phyloP scores from a whole-genome alignment of 2,888 invertebrate species.

The Chydorus sphaericus region DNA sequence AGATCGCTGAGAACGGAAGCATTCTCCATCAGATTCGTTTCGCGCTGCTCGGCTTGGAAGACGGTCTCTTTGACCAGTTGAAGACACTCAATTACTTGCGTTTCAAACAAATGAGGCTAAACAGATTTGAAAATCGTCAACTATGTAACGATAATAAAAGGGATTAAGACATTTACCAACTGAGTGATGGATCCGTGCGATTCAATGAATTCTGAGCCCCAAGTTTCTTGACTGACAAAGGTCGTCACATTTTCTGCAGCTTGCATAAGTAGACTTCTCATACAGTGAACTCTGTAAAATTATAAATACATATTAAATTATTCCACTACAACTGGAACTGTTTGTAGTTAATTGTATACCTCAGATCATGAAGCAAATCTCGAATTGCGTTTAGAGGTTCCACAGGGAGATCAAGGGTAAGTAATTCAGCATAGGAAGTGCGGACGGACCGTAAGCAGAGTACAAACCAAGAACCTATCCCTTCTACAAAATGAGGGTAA shows the following conservation, averaged over 20 bases:
- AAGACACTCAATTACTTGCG: constrained; percentile 55
- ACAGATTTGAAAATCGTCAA: neutral
- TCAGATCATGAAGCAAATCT: constrained; percentile 68
- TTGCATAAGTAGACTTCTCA: constrained; percentile 69
- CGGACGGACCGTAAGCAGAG: constrained; percentile 66
- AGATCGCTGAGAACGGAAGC: constrained; percentile 34
- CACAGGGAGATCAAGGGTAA: constrained; percentile 70
- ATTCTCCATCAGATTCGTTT: constrained; percentile 40
- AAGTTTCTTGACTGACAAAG: constrained; percentile 58
- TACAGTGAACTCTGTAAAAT: constrained; percentile 50
- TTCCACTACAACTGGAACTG: too few species aligned
- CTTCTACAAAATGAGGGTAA: neutral
- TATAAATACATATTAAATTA: neutral
- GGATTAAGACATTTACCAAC: constrained; percentile 37
- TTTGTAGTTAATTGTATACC: constrained; percentile 29
- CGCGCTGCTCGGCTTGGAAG: constrained; percentile 51
- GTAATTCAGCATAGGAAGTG: constrained; percentile 56
- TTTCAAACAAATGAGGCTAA: constrained; percentile 50
- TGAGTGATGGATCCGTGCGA: constrained; percentile 74
- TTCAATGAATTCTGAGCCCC: constrained; percentile 70
- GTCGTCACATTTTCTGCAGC: constrained; percentile 60
- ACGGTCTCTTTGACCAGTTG: constrained; percentile 48
- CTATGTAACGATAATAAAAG: neutral
- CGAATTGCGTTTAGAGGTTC: constrained; percentile 76
- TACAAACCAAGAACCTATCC: constrained; percentile 48